Evolutionary conservation across 2,797 vertebrate species (phyloP).

Genomic region (Ctenosaura bakeri): DNA sequence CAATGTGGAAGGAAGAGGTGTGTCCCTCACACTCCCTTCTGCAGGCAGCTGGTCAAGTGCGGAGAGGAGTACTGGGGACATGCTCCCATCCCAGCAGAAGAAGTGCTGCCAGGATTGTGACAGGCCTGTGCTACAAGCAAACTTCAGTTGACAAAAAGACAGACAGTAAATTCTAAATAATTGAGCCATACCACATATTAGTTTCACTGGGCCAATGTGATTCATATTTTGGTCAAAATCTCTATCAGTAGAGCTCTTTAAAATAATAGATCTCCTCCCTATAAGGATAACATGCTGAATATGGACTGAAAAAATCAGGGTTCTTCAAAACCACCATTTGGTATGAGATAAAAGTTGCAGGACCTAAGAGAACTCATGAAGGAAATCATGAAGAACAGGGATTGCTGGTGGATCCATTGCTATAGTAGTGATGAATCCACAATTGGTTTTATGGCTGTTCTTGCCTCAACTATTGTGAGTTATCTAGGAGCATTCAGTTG

Average conservation of each 20-base stretch:
- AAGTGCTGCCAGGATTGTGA: too few relatives aligned
- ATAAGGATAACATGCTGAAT: not conserved
- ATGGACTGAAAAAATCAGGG: not conserved
- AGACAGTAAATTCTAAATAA: not conserved
- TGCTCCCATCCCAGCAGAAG: too few relatives aligned
- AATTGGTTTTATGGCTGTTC: too few relatives aligned
- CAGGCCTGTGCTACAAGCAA: not conserved
- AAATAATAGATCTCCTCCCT: not conserved
- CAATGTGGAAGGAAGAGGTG: too few relatives aligned
- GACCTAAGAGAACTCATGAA: constrained; percentile 54
- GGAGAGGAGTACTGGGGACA: too few relatives aligned
- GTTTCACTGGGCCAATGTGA: not conserved
- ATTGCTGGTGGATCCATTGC: too few relatives aligned
- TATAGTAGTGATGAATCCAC: too few relatives aligned
- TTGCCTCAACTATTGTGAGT: too few relatives aligned
- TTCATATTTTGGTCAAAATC: not conserved
- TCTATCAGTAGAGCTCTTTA: not conserved
- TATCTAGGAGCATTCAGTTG: too few relatives aligned
- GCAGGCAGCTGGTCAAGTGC: too few relatives aligned
- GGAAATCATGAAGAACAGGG: constrained; percentile 36
- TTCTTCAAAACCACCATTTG: not conserved
- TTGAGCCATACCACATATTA: not conserved
- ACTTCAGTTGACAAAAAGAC: not conserved
- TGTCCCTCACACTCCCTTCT: too few relatives aligned
- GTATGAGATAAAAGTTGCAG: not conserved